These are phyloP conservation scores for Drosophila auraria DNA, from an alignment of 1,140 invertebrate genomes.

Conservation along the genomic window DNA sequence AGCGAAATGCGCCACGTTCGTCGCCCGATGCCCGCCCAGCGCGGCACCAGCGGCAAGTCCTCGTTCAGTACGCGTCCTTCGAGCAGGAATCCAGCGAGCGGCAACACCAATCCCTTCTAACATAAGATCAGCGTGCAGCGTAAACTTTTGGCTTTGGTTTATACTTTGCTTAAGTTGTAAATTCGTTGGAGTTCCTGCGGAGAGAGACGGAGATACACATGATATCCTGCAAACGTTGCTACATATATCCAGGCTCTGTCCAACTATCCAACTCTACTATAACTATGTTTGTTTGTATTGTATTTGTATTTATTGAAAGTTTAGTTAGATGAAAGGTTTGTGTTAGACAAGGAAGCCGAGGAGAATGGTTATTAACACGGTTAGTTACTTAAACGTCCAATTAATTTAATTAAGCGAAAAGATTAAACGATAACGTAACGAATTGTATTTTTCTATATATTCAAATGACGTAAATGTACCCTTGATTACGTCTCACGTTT, in stretches of 20 bases:
- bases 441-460: conserved; percentile 70
- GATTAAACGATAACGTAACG: conserved; percentile 51
- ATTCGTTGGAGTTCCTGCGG: conserved; percentile 55
- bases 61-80: conserved; percentile 82
- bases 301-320: conserved; percentile 82
- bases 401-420: conserved; percentile 76
- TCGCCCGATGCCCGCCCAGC: conserved; percentile 83
- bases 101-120: conserved; percentile 85
- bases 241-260: conserved; percentile 50
- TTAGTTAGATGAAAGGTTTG: conserved; percentile 76
- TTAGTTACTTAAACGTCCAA: conserved; percentile 85
- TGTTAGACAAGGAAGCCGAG: conserved; percentile 49
- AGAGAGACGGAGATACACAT: conserved; percentile 15
- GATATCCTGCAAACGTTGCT: conserved; percentile 59
- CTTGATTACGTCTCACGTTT: conserved; percentile 44
- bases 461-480: conserved; percentile 16
- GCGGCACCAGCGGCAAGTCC: conserved; percentile 82
- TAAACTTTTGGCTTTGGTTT: conserved; percentile 85
- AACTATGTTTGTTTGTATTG: conserved; percentile 78
- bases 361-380: conserved; percentile 75
- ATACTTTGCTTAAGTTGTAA: conserved; percentile 85
- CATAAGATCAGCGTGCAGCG: conserved; percentile 85
- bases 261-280: conserved; percentile 53
- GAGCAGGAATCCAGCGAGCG: conserved; percentile 79
- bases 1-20: conserved; percentile 87